These are phyloP conservation scores for Autographa pulchrina DNA, from an alignment of 2,888 invertebrate species.

Conservation along the genomic window DNA sequence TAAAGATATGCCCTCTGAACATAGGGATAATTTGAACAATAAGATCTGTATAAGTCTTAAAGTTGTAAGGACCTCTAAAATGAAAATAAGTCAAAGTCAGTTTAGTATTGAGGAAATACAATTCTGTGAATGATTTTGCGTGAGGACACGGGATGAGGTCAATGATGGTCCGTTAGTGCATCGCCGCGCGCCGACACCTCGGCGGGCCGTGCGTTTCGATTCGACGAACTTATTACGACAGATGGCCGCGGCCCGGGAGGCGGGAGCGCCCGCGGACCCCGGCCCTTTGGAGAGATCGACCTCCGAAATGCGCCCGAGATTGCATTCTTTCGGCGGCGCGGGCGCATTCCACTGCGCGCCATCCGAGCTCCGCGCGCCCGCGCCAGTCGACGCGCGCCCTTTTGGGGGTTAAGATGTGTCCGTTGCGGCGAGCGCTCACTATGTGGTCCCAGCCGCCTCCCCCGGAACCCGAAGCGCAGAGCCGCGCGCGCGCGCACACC, in stretches of 20 bases:
- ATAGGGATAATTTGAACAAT: background rate
- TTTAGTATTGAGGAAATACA: slow-evolving; percentile 47
- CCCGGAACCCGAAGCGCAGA: slow-evolving; percentile 76
- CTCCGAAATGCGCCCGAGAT: slow-evolving; percentile 90
- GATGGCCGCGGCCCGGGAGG: slow-evolving; percentile 86
- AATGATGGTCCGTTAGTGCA: slow-evolving; percentile 80
- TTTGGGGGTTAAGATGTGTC: slow-evolving; percentile 90
- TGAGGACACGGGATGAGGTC: slow-evolving; percentile 79
- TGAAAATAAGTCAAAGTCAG: slow-evolving; percentile 40
- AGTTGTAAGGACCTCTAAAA: slow-evolving; percentile 17
- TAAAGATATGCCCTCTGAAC: background rate
- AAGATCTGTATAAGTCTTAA: background rate
- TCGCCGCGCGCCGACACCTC: slow-evolving; percentile 76
- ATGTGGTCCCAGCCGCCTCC: slow-evolving; percentile 89
- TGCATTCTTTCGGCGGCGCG: slow-evolving; percentile 90
- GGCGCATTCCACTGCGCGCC: slow-evolving; percentile 89
- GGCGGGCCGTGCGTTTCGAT: slow-evolving; percentile 84
- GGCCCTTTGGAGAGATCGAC: slow-evolving; percentile 88
- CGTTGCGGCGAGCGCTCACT: slow-evolving; percentile 86
- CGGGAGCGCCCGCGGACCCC: slow-evolving; percentile 84
- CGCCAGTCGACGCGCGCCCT: slow-evolving; percentile 89
- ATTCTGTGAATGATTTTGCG: slow-evolving; percentile 78
- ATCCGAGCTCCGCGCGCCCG: slow-evolving; percentile 85
- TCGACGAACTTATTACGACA: slow-evolving; percentile 90
- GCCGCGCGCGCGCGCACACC: slow-evolving; percentile 78